Evolutionary conservation across 2,113 vertebrate genomes (phyloP).

Genomic region (Thomomys bottae): DNA sequence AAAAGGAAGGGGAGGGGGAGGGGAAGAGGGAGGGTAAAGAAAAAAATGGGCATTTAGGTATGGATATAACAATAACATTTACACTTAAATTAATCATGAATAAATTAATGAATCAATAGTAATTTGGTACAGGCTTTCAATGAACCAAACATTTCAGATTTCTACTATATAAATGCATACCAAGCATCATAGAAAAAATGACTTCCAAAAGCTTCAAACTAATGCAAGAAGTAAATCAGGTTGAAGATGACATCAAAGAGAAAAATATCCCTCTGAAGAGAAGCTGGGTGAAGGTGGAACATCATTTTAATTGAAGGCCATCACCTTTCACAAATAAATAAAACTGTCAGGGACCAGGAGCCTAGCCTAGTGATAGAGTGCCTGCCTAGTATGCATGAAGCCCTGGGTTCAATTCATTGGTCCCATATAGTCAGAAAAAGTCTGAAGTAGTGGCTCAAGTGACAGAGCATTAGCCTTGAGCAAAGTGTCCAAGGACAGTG

Average conservation of each 20-base stretch:
- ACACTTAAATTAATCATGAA: conserved; percentile 40
- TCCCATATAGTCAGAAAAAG: no score
- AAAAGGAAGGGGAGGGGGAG: no score
- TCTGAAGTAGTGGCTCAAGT: no score
- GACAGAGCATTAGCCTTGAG: no score
- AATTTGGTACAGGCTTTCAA: conserved; percentile 53
- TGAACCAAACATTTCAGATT: conserved; percentile 39
- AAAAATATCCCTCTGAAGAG: conserved; percentile 22
- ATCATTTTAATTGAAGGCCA: conserved; percentile 43
- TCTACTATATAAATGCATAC: neutral
- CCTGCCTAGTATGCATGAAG: no score
- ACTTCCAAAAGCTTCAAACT: conserved; percentile 23
- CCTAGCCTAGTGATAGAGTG: no score
- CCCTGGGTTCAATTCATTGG: no score
- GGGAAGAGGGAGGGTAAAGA: neutral
- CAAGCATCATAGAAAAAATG: conserved; percentile 15
- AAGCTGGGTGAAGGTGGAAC: conserved; percentile 24
- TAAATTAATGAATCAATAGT: conserved; percentile 37
- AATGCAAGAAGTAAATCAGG: neutral
- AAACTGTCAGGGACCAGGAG: conserved; percentile 59
- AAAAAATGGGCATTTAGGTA: neutral
- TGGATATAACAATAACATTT: neutral
- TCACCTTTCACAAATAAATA: conserved; percentile 62
- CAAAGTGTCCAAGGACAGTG: no score
- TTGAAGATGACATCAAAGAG: neutral